These are phyloP conservation scores for Boloria selene DNA, from an alignment of 2,888 invertebrate genomes.

Conservation along the genomic window DNA sequence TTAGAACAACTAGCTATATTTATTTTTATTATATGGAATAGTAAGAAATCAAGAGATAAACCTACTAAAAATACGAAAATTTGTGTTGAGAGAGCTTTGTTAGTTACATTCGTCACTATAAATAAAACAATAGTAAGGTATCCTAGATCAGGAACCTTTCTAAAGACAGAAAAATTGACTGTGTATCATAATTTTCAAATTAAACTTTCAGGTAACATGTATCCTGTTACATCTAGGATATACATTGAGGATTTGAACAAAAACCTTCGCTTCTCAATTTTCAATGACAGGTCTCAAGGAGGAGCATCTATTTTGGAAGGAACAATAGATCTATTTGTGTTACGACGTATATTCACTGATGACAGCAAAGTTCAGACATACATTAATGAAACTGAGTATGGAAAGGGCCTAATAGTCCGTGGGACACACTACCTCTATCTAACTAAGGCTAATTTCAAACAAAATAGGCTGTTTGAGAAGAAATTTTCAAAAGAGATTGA, in stretches of 20 bases:
- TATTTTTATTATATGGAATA: too few relatives aligned
- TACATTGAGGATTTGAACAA: conserved; percentile 81
- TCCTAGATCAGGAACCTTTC: not conserved
- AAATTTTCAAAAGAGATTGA: conserved; percentile 64
- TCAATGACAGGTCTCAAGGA: conserved; percentile 91
- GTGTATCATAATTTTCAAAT: not conserved
- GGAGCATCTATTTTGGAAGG: conserved; percentile 89
- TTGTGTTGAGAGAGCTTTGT: too few relatives aligned
- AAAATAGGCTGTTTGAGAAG: conserved; percentile 63
- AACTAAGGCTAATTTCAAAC: conserved; percentile 54
- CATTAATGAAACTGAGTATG: conserved; percentile 56
- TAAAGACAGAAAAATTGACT: not conserved
- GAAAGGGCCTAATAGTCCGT: conserved; percentile 47
- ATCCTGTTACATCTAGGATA: conserved; percentile 94
- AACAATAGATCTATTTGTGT: conserved; percentile 90
- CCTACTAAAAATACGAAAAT: too few relatives aligned
- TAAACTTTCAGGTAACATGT: conserved; percentile 86
- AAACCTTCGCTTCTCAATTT: conserved; percentile 79
- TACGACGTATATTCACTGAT: conserved; percentile 90
- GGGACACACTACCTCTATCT: conserved; percentile 64
- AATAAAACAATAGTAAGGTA: too few relatives aligned
- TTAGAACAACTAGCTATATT: too few relatives aligned
- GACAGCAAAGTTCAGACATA: conserved; percentile 78
- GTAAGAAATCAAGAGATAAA: too few relatives aligned
- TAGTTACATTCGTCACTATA: too few relatives aligned